Base-by-base conservation (phyloP, 1,140 invertebrate genomes). In the Paracyclopina nana region DNA sequence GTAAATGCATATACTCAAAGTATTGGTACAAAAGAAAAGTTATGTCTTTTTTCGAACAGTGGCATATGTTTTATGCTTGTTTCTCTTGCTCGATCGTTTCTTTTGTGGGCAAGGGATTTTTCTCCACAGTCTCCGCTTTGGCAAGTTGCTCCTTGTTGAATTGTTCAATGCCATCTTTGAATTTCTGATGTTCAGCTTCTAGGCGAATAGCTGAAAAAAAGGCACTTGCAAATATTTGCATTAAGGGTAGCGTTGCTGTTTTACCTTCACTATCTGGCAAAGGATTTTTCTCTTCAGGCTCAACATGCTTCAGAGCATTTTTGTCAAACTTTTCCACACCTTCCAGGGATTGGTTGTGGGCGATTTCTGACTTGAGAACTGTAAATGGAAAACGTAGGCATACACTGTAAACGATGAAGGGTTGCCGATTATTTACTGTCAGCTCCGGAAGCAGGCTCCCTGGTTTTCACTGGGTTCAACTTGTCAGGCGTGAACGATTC, bases 151-250 rank as follows among this genome's bases (percentile, higher is more conserved):
- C 34, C 18, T 43, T 46, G 25, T 52, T 40, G 26, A 52, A 52
- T 26, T 40, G 22, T 25, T 52, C 50, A 44, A 52, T 52, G 14
- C 50, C 50, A 22, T 40, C 22, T 25, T 52, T 46, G 34, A 52
- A 38, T 22, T 26, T 18, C 4, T 22, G 24, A 20, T 50, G 29
- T 24, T 50, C 24, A 38, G 48, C 34, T 25, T 50, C 34, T 41
- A n/a, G 25, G 16, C 12, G 11, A 48, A 48, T 48, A 4, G 45
- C 45, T 38, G 20, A 3, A 38, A 2, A 38, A 38, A 38, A 8
- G 34, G 9, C n/a, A 4, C 34, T 2, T 9, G 8, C 29, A 14
- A 31, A 14, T 8, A 9, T 31, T 31, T 8, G 8, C 14, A 14
- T 16, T 9, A 38, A 38, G 20, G 34, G 9, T 16, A 38, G 20